Conservation (phyloP, 2,113 vertebrate genomes). For the Stegostoma tigrinum region DNA sequence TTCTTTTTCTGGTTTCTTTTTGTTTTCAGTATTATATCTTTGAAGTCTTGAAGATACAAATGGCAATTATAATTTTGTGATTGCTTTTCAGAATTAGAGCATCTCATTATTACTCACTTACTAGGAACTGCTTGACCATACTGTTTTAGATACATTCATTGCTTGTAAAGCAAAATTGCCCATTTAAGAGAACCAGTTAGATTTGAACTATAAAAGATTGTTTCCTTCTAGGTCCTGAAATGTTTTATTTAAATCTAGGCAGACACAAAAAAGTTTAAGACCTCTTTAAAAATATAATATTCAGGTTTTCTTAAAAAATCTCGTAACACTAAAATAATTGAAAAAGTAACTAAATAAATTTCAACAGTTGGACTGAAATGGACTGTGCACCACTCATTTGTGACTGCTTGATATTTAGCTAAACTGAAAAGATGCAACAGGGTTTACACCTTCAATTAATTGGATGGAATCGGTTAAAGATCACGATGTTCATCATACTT, state of each 20-base stretch:
- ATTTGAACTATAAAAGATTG: not conserved
- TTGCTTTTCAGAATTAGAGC: not conserved
- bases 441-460: conserved; percentile 11
- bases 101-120: not conserved
- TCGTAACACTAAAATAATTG: not conserved
- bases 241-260: not conserved
- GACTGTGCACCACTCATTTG: not conserved
- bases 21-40: not conserved
- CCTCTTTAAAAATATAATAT: not conserved
- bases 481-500: not conserved
- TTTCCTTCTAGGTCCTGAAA: not conserved
- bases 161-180: not conserved
- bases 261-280: not conserved
- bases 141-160: conserved; percentile 1
- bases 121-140: conserved; percentile 2
- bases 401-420: not conserved
- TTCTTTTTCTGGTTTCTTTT: not conserved
- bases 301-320: not conserved
- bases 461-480: conserved; percentile 14
- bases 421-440: not conserved
- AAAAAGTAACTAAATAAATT: not conserved
- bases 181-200: not conserved
- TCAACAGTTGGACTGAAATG: not conserved
- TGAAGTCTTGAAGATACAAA: not conserved
- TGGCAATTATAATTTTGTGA: not conserved